Base-by-base conservation (phyloP, 2,888 invertebrate genomes). In the Ischnus inquisitorius region DNA sequence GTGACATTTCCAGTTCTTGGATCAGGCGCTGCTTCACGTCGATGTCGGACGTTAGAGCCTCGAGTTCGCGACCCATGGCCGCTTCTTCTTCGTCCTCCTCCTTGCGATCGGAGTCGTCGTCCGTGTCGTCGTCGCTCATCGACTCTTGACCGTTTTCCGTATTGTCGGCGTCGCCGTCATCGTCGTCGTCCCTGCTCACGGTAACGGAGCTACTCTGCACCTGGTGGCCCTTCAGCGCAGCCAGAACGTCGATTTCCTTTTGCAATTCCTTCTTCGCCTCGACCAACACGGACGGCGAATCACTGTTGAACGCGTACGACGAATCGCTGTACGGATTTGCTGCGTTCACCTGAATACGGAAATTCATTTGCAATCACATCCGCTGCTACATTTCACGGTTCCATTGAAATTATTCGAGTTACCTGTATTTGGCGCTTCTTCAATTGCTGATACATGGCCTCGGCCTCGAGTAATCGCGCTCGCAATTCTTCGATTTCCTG, bases 1-100 rank as follows among this genome's bases (percentile, higher is more conserved):
- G 98, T 0, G 98, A 98, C 79, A 96, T 94, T 93, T 99, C 99
- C 87, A 99, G 94, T 91, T 99, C 98, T 90, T 98, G 98, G 85
- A 99, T 98, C 62, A 99, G 95, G 79, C 98, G 97, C 88, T 98
- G 97, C 93, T 99, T 99, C 77, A 98, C 97, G 91, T 97, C 97
- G 87, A 99, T 99, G 93, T 99, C 98, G 65, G 97, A 97, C 79
- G 98, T 98, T 16, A 99, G 94, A 10, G 97, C 97, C 14, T 98
- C 97, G 82, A 99, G 94, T 92, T 98, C 98, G 41, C 97, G 97
- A 87, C 97, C 95, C 84, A 96, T 95, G 51, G 96, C 95, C 60
- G 94, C 95, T 83, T 95, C 94, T 77, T 95, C 94, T 74, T 94
- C 94, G 64, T 93, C 94, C 79, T 94, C 94, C 86, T 93, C 94